Evolutionary conservation across 2,797 vertebrate species (phyloP).

Genomic region (Acipenser ruthenus): DNA sequence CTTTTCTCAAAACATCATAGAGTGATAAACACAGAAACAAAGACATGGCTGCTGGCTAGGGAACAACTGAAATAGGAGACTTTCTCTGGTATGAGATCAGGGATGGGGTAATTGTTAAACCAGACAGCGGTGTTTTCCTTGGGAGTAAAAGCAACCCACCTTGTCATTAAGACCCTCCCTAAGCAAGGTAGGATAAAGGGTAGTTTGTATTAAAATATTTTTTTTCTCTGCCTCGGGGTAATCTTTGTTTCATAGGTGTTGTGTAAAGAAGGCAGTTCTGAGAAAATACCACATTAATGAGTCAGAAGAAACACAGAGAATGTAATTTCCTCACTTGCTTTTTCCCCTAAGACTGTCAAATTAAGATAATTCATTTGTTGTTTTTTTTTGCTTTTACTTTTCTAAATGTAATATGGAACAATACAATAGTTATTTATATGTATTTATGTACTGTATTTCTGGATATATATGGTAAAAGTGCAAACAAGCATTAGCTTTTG

Average conservation of each 20-base stretch:
- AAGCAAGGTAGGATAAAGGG: slow-evolving; percentile 17
- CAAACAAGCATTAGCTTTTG: no score
- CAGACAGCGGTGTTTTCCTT: not conserved
- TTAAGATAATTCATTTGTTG: no score
- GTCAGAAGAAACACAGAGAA: not conserved
- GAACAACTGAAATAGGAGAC: slow-evolving; percentile 2
- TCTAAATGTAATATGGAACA: no score
- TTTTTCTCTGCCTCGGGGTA: not conserved
- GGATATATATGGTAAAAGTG: no score
- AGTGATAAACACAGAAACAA: slow-evolving; percentile 1
- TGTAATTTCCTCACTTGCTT: no score
- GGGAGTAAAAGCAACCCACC: slow-evolving; percentile 5
- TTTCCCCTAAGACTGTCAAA: no score
- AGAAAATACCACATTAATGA: not conserved
- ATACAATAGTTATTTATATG: no score
- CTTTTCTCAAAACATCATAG: slow-evolving; percentile 26
- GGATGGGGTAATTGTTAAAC: not conserved
- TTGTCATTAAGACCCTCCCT: slow-evolving; percentile 19
- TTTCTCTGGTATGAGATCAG: slow-evolving; percentile 3
- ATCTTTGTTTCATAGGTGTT: not conserved
- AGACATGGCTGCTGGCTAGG: not conserved
- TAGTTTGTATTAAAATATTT: slow-evolving; percentile 24
- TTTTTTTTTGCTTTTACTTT: no score
- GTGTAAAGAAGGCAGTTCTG: not conserved
- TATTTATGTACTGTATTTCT: no score